phyloP scores from a whole-genome alignment of 2,888 invertebrate genomes.

The Cabera pusaria region DNA sequence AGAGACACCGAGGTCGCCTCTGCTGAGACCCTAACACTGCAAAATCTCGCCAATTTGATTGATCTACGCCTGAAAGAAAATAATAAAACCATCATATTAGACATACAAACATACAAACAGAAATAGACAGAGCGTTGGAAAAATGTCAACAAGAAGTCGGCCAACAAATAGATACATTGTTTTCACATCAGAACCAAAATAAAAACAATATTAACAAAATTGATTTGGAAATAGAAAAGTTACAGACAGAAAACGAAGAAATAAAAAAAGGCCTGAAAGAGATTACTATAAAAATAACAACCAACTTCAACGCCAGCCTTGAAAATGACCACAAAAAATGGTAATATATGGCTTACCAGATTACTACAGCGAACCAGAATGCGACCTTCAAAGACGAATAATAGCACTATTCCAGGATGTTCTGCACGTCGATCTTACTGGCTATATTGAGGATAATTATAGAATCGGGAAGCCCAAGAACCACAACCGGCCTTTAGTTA shows the following conservation, averaged over 20 bases:
- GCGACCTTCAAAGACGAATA: neutral
- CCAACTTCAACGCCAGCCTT: neutral
- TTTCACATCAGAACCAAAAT: too few relatives aligned
- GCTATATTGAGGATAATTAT: neutral
- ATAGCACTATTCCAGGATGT: neutral
- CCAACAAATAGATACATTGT: too few relatives aligned
- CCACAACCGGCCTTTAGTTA: neutral
- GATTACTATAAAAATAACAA: too few relatives aligned
- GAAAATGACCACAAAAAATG: neutral
- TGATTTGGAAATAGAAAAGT: neutral
- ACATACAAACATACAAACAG: neutral
- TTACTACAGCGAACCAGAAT: constrained; percentile 1
- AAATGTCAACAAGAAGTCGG: neutral
- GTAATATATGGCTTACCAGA: neutral
- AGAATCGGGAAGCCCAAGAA: neutral
- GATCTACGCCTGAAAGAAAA: constrained; percentile 1
- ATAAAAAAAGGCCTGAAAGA: too few relatives aligned
- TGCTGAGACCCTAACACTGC: too few relatives aligned
- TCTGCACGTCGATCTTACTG: neutral
- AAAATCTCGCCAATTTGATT: neutral
- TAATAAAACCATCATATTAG: neutral
- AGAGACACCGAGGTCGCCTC: too few relatives aligned
- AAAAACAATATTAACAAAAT: neutral
- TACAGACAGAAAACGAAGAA: neutral
- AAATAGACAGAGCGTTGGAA: neutral